phyloP scores from a whole-genome alignment of 2,797 vertebrate species.

The Mionectes olivaceus region DNA sequence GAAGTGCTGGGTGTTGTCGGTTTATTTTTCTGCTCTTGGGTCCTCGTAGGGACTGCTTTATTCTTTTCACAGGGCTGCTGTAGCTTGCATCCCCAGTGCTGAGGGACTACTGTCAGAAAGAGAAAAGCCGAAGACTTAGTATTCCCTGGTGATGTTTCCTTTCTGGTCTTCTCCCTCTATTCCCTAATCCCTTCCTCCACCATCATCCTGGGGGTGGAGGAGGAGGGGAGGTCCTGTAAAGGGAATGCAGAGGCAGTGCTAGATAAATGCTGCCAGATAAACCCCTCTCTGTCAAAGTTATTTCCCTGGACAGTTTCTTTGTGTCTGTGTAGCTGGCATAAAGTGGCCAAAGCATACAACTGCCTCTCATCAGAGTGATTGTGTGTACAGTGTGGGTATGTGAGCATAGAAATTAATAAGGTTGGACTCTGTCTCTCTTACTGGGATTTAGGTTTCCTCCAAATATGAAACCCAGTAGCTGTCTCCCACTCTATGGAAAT shows the following conservation, averaged over 20 bases:
- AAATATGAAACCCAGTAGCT: neutral
- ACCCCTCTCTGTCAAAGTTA: conserved; percentile 63
- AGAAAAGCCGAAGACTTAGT: conserved; percentile 55
- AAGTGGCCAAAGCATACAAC: conserved; percentile 48
- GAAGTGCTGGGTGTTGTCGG: conserved; percentile 15
- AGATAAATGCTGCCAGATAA: conserved; percentile 66
- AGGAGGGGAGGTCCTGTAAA: conserved; percentile 58
- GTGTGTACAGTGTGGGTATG: neutral
- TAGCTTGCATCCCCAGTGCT: conserved; percentile 1
- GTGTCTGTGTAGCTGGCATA: conserved; percentile 59
- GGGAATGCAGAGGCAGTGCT: conserved; percentile 31
- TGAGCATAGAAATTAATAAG: neutral
- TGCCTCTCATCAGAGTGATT: conserved; percentile 10
- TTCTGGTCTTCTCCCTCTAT: conserved; percentile 36
- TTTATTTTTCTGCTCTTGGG: conserved; percentile 27
- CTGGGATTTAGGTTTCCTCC: conserved; percentile 11
- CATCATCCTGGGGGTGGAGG: conserved; percentile 30
- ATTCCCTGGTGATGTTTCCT: conserved; percentile 25
- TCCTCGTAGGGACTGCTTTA: neutral
- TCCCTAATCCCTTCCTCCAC: conserved; percentile 36
- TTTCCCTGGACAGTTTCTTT: conserved; percentile 65
- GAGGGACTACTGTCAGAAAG: conserved; percentile 50
- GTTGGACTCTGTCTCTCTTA: neutral
- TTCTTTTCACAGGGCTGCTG: conserved; percentile 37
- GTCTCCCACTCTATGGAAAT: neutral